These are phyloP conservation scores for Rallus crepitans DNA, from an alignment of 2,797 vertebrate species.

Conservation along the genomic window DNA sequence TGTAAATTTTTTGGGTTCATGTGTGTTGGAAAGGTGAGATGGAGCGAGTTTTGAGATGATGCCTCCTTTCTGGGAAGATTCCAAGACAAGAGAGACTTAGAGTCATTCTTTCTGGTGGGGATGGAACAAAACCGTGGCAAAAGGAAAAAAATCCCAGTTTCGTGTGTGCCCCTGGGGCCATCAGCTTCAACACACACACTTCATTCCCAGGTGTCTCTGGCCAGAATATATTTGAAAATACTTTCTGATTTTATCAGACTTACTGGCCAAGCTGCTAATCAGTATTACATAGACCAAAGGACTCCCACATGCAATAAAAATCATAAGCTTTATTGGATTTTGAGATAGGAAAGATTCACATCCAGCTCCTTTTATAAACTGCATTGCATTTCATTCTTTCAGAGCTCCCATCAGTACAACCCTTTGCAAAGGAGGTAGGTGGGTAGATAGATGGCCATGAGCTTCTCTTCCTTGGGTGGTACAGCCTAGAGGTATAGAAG, in stretches of 20 bases:
- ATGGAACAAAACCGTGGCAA: neutral
- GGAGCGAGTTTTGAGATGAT: neutral
- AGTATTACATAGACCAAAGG: constrained; percentile 30
- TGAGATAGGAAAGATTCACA: constrained; percentile 6
- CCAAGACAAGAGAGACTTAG: neutral
- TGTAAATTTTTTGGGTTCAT: neutral
- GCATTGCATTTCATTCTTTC: constrained; percentile 1
- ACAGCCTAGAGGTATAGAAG: neutral
- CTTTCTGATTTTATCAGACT: constrained; percentile 26
- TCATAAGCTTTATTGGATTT: constrained; percentile 65
- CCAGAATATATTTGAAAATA: neutral
- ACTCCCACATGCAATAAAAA: constrained; percentile 63
- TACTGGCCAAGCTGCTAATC: constrained; percentile 34
- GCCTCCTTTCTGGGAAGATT: neutral
- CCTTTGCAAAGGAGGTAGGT: neutral
- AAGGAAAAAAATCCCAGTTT: neutral
- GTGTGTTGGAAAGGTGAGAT: neutral
- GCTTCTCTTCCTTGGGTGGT: constrained; percentile 17
- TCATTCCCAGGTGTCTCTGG: neutral
- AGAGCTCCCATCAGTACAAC: neutral
- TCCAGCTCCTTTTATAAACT: constrained; percentile 42
- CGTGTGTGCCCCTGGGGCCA: neutral
- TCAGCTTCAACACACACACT: neutral
- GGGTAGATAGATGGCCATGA: neutral
- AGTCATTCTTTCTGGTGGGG: neutral